A percentile compares a stretch with the other conserved stretches of the same genome.
phyloP scores from a whole-genome alignment of 2,113 vertebrate species.

The Numenius arquata region DNA sequence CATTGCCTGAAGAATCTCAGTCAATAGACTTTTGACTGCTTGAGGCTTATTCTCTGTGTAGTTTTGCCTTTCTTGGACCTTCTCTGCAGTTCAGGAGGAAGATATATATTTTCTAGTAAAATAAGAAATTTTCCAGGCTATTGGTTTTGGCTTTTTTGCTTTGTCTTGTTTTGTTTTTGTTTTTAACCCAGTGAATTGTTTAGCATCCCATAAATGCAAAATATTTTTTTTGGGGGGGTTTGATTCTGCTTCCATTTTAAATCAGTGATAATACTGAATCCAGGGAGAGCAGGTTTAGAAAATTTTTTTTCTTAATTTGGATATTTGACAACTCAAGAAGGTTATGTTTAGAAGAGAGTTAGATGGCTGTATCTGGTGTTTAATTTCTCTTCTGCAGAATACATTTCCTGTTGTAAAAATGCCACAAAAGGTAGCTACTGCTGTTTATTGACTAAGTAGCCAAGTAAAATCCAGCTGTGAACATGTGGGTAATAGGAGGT shows the following conservation, averaged over 20 bases:
- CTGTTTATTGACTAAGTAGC: constrained; percentile 67
- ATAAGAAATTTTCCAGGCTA: not conserved
- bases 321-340: not conserved
- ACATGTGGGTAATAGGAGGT: constrained; percentile 56
- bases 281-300: not conserved
- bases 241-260: not conserved
- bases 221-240: too few species aligned
- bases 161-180: not conserved
- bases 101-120: not conserved
- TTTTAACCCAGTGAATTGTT: not conserved
- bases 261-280: not conserved
- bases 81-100: not conserved
- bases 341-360: constrained; percentile 22
- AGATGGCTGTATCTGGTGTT: constrained; percentile 34
- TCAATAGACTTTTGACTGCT: not conserved
- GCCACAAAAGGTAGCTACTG: constrained; percentile 61
- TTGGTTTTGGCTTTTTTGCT: not conserved
- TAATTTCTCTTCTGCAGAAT: constrained; percentile 54
- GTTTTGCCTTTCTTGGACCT: not conserved
- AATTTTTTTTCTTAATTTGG: not conserved
- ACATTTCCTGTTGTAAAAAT: constrained; percentile 69
- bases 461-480: constrained; percentile 68
- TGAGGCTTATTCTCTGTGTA: not conserved
- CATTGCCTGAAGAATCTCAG: not conserved
- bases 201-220: not conserved